A percentile compares a stretch with the other conserved stretches of the same genome.
phyloP scores from a whole-genome alignment of 2,797 vertebrate species.

The Tragopan temminckii region DNA sequence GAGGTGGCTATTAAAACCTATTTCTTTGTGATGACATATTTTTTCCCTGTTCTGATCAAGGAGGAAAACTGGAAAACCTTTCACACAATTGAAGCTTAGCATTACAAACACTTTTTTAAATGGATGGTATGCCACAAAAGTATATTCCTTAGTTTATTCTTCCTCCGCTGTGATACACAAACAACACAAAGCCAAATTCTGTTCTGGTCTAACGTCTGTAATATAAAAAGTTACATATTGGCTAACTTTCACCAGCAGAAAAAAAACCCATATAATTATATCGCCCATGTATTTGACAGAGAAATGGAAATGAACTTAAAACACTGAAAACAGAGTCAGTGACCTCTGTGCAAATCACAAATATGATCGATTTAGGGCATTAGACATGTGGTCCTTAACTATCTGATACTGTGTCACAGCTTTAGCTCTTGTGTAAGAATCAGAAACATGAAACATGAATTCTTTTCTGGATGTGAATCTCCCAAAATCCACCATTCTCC shows the following conservation, averaged over 20 bases:
- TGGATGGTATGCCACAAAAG: accelerated
- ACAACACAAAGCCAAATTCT: background rate
- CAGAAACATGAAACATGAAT: background rate
- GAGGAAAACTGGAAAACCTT: background rate
- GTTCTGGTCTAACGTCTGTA: background rate
- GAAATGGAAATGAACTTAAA: background rate
- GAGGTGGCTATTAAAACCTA: background rate
- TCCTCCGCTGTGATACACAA: background rate
- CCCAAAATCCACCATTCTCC: background rate
- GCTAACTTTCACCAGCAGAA: background rate
- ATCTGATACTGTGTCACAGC: background rate
- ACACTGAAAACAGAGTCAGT: background rate
- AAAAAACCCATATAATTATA: background rate
- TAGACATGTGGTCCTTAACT: background rate
- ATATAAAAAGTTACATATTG: background rate
- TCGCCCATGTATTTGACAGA: background rate
- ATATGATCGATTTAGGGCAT: background rate
- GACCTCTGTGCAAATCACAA: background rate
- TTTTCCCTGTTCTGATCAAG: background rate
- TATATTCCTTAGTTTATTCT: background rate
- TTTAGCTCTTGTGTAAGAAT: background rate
- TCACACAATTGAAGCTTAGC: background rate
- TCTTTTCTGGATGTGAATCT: background rate
- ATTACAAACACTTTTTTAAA: background rate
- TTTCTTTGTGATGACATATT: background rate